Evolutionary conservation across 1,140 invertebrate species (phyloP).

Genomic region (Coptotermes formosanus): DNA sequence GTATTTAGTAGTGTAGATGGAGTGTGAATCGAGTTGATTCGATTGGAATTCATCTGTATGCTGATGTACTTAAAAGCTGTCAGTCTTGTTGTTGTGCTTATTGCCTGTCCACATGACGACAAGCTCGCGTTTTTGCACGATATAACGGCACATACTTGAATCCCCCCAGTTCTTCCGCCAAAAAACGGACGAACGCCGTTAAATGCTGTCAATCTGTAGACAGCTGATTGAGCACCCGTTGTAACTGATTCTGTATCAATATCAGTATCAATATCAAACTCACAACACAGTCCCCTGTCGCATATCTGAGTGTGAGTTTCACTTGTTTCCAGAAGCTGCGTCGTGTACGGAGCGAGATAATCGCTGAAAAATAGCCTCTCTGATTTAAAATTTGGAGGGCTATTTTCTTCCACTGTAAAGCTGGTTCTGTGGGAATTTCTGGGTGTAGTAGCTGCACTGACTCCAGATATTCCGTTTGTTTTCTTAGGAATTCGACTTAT

Average conservation of each 20-base stretch:
- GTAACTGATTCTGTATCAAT: not conserved
- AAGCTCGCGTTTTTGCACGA: not conserved
- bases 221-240: not conserved
- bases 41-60: not conserved
- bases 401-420: not conserved
- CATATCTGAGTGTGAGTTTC: not conserved
- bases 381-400: not conserved
- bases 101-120: not conserved
- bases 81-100: not conserved
- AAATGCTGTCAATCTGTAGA: not conserved
- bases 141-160: not conserved
- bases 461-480: not conserved
- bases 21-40: not conserved
- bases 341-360: not conserved
- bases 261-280: not conserved
- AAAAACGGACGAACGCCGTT: not conserved
- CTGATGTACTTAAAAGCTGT: not conserved
- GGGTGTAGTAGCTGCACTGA: not conserved
- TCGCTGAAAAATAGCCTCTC: not conserved
- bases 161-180: not conserved
- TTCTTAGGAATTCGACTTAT: not conserved
- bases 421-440: not conserved
- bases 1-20: not conserved
- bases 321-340: not conserved
- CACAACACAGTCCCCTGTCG: not conserved